Base-by-base conservation (phyloP, 2,888 invertebrate genomes). In the Drosophila stalkeri region DNA sequence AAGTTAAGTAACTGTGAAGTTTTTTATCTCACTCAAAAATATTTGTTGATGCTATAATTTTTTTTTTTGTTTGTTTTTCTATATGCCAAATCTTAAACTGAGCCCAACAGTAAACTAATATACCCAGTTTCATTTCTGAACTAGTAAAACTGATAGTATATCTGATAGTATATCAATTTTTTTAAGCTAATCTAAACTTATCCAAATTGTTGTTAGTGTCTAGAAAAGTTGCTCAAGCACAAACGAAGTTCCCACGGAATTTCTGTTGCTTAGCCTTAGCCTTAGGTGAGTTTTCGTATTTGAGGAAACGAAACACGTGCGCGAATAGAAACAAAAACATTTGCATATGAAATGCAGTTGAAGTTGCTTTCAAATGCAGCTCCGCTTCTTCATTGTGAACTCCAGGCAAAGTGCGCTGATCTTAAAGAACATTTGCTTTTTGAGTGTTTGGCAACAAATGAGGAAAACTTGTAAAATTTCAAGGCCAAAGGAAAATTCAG, bases 301-400 rank as follows among this genome's bases (percentile, higher is more conserved):
- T 54, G 16, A 1, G 2, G 51, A 70, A 74, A 31, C 57, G 72
- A 35, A 51, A 77, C 80, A 87, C 83, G 83, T 85, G 39, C 64
- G 18, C 23, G 5, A 37, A 14, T 39, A 37, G 31, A 65, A 65
- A 31, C 54, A 54, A 62, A 60, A 56, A 54, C 47, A 35, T 78
- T 78, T 78, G 59, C 43, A 72, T 71, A 27, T 37, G 61, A 49
- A 76, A 55, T 71, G 43, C 69, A 65, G 44, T 56, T 52, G 35
- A 14, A 20, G 20, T 51, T 6, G 18, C 33, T 51, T 51, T 51
- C 12, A 51, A 20, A 51, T 51, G 35, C 51, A 51, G 51, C 51
- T 33, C 14, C 3, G n/a, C 35, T 14, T 3, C 14, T 18, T 6
- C 7, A 33, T 33, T 31, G 18, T 7, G 49, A 49, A 8, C 33